Base-by-base conservation (phyloP, 2,113 vertebrate species). In the Odobenus rosmarus region DNA sequence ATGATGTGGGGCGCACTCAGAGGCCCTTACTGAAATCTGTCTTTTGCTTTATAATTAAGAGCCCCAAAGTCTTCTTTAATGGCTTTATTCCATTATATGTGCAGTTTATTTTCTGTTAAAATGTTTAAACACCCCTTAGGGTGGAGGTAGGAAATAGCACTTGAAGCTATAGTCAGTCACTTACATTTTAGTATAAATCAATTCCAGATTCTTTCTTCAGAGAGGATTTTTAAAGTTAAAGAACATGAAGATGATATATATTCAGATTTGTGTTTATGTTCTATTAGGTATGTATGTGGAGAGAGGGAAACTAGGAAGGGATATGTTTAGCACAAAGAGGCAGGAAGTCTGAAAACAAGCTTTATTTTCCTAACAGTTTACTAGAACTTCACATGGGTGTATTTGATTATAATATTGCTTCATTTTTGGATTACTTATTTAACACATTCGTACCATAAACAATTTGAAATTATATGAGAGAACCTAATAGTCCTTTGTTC, bases 101-200 rank as follows among this genome's bases (percentile, higher is more conserved):
- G 53, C 31, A 28, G 9, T 74, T 85, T 64, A 11, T 64, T 89
- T 57, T 89, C 61, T 83, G 1, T 69, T 87, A 24, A 82, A 82
- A 84, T 18, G 82, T 7, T 93, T 28, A 80, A 87, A 84, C 0
- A 12, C 16, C 15, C 33, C 2, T 57, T 64, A 19, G 59, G 16
- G 1, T 36, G 0, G 18, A 15, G 21, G 57, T 77, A 62, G 55
- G 36, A 74, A 91, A 42, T 49, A 31, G n/a, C n/a, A 49, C 39
- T 51, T 92, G 80, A 81, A 59, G 16, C n/a, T 77, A 3, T 21
- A 91, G 10, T 53, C 33, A 82, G 7, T 86, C 55, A 42, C 92
- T 88, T 84, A 42, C 36, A 84, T 84, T 92, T 87, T 90, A 80
- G 42, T 88, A 33, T 90, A 84, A 96, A 53, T 71, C 61, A 86